Base-by-base conservation (phyloP, 2,888 invertebrate species). In the Melitaea athalia region DNA sequence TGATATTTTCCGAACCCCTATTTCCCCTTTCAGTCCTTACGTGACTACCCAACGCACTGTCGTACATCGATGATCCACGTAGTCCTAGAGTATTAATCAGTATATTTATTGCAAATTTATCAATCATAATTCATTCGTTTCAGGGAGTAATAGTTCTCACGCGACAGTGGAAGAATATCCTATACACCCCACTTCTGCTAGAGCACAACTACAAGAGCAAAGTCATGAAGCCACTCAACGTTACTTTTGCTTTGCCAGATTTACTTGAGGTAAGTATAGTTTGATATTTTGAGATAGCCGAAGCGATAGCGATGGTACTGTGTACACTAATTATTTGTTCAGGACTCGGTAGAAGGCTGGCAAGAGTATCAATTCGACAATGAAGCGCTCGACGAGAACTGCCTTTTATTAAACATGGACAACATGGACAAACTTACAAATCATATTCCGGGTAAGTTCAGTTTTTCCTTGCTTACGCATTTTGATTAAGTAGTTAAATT, bases 81-180 rank as follows among this genome's bases (percentile, higher is more conserved):
- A n/a, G n/a, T n/a, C n/a, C n/a, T n/a, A n/a, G n/a, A n/a, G n/a
- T n/a, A n/a, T n/a, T n/a, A n/a, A n/a, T n/a, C n/a, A n/a, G n/a
- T n/a, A n/a, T 33, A 33, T 33, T 33, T 33, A 5, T 6, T 33
- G 6, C 33, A 6, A 38, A 38, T 38, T 38, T 38, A 38, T 38
- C 4, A 38, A 38, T 38, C 5, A 38, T 38, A 38, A 38, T 38
- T 38, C 38, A 38, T 38, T 38, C 38, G 5, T 55, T 55, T 33
- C 83, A 97, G 96, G 99, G 99, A 42, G 96, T 99, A n/a, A 97
- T 99, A 82, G 99, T 99, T 38, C 93, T 99, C 65, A 98, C 98
- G 80, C 95, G 99, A 0, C 99, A 99, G 84, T 99, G 99, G 99
- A 99, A 99, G 90, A 98, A 98, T 86, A 96, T 98, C 4, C 91